Evolutionary conservation across 2,797 vertebrate species (phyloP).

Genomic region (Pachyuromys duprasi): DNA sequence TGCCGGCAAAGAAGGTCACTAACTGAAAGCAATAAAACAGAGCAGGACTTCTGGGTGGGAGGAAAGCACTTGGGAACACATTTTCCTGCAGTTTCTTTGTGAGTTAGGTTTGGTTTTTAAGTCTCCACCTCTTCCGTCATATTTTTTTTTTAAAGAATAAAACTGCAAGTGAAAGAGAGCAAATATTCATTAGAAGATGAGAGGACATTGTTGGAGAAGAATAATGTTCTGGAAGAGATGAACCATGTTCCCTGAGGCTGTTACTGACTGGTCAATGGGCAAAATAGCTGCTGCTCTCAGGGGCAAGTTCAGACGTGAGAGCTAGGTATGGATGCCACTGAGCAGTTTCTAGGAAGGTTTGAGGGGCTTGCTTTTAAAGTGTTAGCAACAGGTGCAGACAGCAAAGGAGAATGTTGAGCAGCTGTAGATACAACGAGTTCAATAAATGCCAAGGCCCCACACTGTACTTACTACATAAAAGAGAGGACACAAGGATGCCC

Average conservation of each 20-base stretch:
- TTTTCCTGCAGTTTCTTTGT: background rate
- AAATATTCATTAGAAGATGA: background rate
- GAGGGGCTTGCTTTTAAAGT: background rate
- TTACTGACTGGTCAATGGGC: background rate
- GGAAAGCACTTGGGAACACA: accelerated
- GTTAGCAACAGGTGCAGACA: background rate
- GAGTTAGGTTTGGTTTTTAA: background rate
- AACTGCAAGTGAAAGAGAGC: background rate
- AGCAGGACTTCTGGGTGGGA: background rate
- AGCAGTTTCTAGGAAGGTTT: background rate
- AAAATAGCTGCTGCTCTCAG: background rate
- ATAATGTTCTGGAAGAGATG: background rate
- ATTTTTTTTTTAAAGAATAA: background rate
- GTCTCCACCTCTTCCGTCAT: background rate
- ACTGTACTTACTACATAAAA: accelerated
- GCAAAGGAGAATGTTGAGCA: background rate
- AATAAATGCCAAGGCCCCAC: accelerated
- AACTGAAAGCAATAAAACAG: accelerated
- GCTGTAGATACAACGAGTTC: too few relatives aligned
- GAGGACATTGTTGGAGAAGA: background rate
- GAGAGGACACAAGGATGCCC: background rate
- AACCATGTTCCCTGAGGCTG: background rate
- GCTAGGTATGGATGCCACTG: background rate
- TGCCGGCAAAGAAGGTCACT: accelerated
- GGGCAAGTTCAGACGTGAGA: background rate